phyloP scores from a whole-genome alignment of 2,797 vertebrate species.

The Nyctibius grandis region DNA sequence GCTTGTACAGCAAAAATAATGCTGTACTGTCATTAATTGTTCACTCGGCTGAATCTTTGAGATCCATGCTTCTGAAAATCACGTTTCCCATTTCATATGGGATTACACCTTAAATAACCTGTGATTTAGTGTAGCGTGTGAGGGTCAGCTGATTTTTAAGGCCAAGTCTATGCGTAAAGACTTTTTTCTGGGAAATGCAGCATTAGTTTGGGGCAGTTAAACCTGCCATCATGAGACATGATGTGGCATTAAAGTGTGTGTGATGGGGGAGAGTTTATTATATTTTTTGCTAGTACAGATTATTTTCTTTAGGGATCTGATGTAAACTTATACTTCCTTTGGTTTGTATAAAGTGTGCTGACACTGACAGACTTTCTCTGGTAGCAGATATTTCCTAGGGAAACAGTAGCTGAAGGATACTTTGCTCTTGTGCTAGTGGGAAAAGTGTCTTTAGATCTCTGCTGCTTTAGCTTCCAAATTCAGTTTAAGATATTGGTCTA shows the following conservation, averaged over 20 bases:
- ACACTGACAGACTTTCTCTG: not conserved
- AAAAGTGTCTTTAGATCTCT: not conserved
- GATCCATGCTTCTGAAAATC: not conserved
- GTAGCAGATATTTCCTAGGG: not conserved
- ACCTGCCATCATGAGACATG: not conserved
- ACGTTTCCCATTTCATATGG: not conserved
- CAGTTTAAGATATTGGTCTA: not conserved
- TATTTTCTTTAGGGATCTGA: constrained; percentile 26
- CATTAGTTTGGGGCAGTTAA: not conserved
- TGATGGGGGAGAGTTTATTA: not conserved
- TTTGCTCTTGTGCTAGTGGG: too few relatives aligned
- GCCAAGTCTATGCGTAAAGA: not conserved
- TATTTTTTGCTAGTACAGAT: not conserved
- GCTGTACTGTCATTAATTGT: not conserved
- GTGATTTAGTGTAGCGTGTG: not conserved
- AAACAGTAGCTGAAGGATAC: not conserved
- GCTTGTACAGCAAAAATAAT: not conserved
- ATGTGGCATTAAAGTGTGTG: not conserved
- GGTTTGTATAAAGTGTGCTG: not conserved
- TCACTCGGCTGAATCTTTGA: accelerated
- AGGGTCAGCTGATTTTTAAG: not conserved
- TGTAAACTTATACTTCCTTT: constrained; percentile 15
- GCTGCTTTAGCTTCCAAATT: not conserved
- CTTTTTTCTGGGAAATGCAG: not conserved
- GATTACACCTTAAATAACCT: not conserved